These are phyloP conservation scores for Lipophrys pholis DNA, from an alignment of 2,113 vertebrate genomes.

Conservation along the genomic window DNA sequence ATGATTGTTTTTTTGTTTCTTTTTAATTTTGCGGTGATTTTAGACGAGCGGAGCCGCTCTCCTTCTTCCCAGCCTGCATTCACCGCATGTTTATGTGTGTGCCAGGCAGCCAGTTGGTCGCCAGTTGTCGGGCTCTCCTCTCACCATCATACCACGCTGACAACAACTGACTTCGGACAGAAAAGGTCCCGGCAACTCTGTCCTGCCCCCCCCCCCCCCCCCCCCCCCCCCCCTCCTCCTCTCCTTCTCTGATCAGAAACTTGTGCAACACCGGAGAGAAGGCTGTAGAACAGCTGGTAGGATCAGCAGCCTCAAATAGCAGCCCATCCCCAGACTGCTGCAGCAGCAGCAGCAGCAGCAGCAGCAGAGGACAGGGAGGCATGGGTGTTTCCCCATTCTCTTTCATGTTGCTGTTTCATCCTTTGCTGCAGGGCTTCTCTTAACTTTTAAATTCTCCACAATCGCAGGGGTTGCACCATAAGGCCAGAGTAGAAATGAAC, in stretches of 20 bases:
- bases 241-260: conserved; percentile 66
- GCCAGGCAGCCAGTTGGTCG: conserved; percentile 74
- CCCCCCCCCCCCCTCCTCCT: too few relatives aligned
- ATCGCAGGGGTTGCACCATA: not conserved
- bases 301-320: conserved; percentile 88
- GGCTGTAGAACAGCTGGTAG: conserved; percentile 88
- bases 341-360: conserved; percentile 43
- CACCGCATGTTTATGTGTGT: conserved; percentile 67
- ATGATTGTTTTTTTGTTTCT: conserved; percentile 4
- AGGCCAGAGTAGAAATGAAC: not conserved
- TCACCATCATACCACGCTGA: conserved; percentile 71
- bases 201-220: conserved; percentile 2
- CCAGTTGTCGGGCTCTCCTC: conserved; percentile 73
- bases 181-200: conserved; percentile 88
- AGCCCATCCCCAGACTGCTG: conserved; percentile 68
- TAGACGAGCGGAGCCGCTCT: not conserved
- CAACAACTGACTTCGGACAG: conserved; percentile 79
- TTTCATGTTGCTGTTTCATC: conserved; percentile 72
- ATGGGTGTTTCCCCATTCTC: conserved; percentile 74
- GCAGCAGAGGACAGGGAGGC: conserved; percentile 54
- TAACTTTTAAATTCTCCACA: conserved; percentile 42
- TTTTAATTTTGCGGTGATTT: conserved; percentile 23
- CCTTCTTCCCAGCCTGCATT: conserved; percentile 55
- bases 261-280: conserved; percentile 77
- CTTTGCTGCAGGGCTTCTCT: conserved; percentile 59